Evolutionary conservation across 2,797 vertebrate species (phyloP).

Genomic region (Oreortyx pictus): DNA sequence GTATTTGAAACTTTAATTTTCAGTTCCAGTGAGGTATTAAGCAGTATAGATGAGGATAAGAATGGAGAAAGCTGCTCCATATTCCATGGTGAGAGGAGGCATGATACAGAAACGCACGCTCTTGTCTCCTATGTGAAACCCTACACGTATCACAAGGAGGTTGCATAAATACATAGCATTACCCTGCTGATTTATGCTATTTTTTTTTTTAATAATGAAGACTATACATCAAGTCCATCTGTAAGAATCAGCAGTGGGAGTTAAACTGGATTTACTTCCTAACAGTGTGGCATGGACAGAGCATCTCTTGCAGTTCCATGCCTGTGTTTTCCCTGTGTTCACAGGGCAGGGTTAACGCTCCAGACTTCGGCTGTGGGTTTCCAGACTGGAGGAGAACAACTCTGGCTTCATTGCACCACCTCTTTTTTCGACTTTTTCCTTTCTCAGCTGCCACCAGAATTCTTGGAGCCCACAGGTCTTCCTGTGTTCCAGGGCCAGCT

Average conservation of each 20-base stretch:
- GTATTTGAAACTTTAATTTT: background rate
- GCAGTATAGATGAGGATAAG: background rate
- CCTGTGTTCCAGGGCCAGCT: constrained; percentile 41
- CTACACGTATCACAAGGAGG: background rate
- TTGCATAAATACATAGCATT: background rate
- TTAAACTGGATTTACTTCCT: background rate
- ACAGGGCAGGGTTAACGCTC: background rate
- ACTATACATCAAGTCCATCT: background rate
- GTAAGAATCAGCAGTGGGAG: background rate
- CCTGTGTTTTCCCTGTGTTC: background rate
- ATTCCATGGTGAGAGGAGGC: background rate
- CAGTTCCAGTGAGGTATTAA: background rate
- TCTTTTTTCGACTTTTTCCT: background rate
- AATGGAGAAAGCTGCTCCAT: too few relatives aligned
- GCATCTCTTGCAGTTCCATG: background rate
- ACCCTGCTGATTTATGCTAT: background rate
- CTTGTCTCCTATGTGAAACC: background rate
- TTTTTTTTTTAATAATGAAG: background rate
- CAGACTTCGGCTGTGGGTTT: background rate
- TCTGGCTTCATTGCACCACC: background rate
- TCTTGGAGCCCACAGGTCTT: constrained; percentile 21
- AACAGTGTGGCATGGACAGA: background rate
- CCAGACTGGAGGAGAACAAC: background rate
- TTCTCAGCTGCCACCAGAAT: constrained; percentile 27
- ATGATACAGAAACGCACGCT: background rate